Percentiles rank a stretch among this genome's conserved stretches.
Evolutionary conservation across 2,888 invertebrate species (phyloP).

Genomic region (Melangyna quadrimaculata): DNA sequence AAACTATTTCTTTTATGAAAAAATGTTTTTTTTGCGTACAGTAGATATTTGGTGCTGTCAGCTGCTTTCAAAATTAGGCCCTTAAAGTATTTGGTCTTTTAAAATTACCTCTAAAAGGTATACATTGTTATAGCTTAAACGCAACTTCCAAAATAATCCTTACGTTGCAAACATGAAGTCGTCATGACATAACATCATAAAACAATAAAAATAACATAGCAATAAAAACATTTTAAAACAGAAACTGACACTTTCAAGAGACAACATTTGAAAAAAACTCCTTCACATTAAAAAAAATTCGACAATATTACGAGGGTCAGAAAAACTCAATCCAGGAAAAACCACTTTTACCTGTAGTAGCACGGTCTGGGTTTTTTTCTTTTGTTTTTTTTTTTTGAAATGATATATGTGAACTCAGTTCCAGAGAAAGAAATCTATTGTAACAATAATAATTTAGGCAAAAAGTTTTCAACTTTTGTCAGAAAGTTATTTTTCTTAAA

Average conservation of each 20-base stretch:
- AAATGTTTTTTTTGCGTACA: too few species aligned
- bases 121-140: too few species aligned
- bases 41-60: too few species aligned
- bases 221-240: background rate
- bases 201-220: background rate
- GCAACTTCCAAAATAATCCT: too few species aligned
- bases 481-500: constrained; percentile 18
- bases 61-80: too few species aligned
- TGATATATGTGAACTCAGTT: constrained; percentile 37
- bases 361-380: constrained; percentile 3
- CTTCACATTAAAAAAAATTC: constrained; percentile 23
- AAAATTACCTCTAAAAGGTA: too few species aligned
- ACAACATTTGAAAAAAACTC: constrained; percentile 15
- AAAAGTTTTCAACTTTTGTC: background rate
- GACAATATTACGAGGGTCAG: constrained; percentile 55
- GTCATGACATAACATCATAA: background rate
- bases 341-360: constrained; percentile 56
- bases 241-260: constrained; percentile 37
- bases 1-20: too few species aligned
- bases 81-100: too few species aligned
- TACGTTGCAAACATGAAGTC: too few species aligned
- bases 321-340: constrained; percentile 48
- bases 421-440: constrained; percentile 55
- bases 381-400: constrained; percentile 26
- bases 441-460: background rate